Percentiles rank a stretch among this genome's conserved stretches.
Evolutionary conservation across 37 sponge, comb jelly and placozoan genomes (phyloP).

Genomic region (Halisarca cf. caerulea): DNA sequence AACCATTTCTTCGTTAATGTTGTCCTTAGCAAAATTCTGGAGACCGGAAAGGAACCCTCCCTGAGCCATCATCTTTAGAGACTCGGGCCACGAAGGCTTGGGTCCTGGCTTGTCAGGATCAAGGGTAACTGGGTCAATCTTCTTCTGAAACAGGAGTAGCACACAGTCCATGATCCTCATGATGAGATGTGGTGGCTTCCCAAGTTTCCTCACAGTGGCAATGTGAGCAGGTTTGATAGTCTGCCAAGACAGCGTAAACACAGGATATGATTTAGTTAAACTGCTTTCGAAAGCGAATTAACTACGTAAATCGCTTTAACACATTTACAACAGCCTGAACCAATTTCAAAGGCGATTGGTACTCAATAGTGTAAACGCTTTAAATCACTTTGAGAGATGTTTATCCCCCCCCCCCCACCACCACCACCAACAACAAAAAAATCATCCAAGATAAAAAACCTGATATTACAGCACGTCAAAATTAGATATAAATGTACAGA

Average conservation of each 20-base stretch:
- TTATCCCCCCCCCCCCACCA: too few relatives aligned
- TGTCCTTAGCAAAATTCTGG: slow-evolving; percentile 94
- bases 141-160: slow-evolving; percentile 86
- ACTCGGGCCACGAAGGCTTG: slow-evolving; percentile 92
- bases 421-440: too few relatives aligned
- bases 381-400: too few relatives aligned
- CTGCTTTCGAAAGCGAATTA: too few relatives aligned
- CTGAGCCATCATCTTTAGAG: slow-evolving; percentile 96
- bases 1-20: slow-evolving; percentile 97
- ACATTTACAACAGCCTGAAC: too few relatives aligned
- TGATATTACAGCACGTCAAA: too few relatives aligned
- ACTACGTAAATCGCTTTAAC: too few relatives aligned
- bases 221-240: slow-evolving; percentile 98
- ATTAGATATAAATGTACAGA: too few relatives aligned
- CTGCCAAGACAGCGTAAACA: slow-evolving; percentile 29
- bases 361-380: too few relatives aligned
- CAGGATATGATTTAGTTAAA: too few relatives aligned
- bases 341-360: too few relatives aligned
- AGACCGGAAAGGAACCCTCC: slow-evolving; percentile 84
- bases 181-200: slow-evolving; percentile 98
- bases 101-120: slow-evolving; percentile 90
- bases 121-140: slow-evolving; percentile 39
- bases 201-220: slow-evolving; percentile 95
- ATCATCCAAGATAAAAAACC: too few relatives aligned
- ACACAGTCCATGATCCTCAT: slow-evolving; percentile 99